Conservation (phyloP, 2,113 vertebrate genomes). For the Elachura formosa region DNA sequence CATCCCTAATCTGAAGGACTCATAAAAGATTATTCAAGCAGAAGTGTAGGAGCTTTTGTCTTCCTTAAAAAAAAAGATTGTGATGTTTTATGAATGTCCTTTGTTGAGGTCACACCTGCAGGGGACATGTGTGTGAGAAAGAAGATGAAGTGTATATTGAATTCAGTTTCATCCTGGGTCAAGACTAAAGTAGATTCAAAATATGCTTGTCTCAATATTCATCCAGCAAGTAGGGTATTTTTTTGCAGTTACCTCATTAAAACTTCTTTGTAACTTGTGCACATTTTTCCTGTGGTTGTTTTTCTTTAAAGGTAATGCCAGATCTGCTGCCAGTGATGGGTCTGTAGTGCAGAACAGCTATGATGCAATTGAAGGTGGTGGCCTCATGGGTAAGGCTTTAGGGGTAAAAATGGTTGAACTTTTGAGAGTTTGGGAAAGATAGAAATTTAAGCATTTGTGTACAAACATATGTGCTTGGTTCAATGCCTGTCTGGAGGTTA, state of each 20-base stretch:
- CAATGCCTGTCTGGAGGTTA: neutral
- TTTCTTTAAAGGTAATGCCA: slow-evolving; percentile 48
- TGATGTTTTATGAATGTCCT: neutral
- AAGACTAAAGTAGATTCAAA: neutral
- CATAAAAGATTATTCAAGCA: neutral
- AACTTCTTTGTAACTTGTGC: neutral
- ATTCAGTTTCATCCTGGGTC: neutral
- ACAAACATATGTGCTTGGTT: neutral
- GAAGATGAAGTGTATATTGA: neutral
- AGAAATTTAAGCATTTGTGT: neutral
- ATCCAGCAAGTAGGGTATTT: neutral
- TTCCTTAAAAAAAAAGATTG: neutral
- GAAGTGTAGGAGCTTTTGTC: neutral
- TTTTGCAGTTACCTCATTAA: neutral
- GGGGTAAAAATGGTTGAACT: neutral
- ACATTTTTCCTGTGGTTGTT: neutral
- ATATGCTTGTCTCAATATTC: neutral
- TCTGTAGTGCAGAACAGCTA: slow-evolving; percentile 77
- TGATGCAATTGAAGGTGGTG: slow-evolving; percentile 85
- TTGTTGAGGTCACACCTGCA: neutral
- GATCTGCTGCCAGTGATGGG: slow-evolving; percentile 70
- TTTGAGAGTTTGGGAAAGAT: neutral
- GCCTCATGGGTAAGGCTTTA: slow-evolving; percentile 79
- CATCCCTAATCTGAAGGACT: neutral
- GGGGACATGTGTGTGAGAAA: neutral